Evolutionary conservation across 2,113 vertebrate species (phyloP), one percentile per base, ranked within the genome.

Genomic region (Manacus vitellinus): DNA sequence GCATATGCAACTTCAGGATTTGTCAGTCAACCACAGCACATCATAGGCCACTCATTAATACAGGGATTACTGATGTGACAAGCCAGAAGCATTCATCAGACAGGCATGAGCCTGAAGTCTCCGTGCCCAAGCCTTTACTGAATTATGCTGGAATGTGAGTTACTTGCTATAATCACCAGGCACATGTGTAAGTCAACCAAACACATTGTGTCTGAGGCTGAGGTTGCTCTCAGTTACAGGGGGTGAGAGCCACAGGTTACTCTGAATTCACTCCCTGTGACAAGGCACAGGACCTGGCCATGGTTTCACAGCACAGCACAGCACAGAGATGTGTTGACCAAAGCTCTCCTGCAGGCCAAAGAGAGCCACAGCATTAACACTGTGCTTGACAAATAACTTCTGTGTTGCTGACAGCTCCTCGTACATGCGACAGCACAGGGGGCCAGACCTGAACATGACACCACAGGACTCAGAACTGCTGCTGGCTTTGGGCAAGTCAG

Each of bases 21-120:
- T 95, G 79, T 83, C 94, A 96, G 80, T 81, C 71, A 87, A 91
- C 35, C 63, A 15, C 58, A 85, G 88, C 94, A 62, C 63, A 47
- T 86, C 95, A 90, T 68, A 65, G 62, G 58, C 39, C 44, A 8
- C 61, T 88, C 73, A 39, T 61, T 92, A 92, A 71, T 51, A 85
- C 33, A 17, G 63, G 71, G 78, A 92, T 97, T 95, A 95, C 93
- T 78, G 86, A 72, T 65, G 78, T 88, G 83, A 88, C 92, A 97
- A 96, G 94, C 90, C 95, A 72, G 83, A 93, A 96, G 88, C 52
- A 91, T 70, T 91, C 81, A 43, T 58, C 76, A 91, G 68, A 66
- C 75, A 95, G 30, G 44, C 51, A 37, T 8, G 55, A 88, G 56
- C 75, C 65, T 76, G 75, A 66, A 95, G 84, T 39, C 75, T 56